Conservation (phyloP, 1,140 invertebrate genomes). For the Scaptomyza hsui region DNA sequence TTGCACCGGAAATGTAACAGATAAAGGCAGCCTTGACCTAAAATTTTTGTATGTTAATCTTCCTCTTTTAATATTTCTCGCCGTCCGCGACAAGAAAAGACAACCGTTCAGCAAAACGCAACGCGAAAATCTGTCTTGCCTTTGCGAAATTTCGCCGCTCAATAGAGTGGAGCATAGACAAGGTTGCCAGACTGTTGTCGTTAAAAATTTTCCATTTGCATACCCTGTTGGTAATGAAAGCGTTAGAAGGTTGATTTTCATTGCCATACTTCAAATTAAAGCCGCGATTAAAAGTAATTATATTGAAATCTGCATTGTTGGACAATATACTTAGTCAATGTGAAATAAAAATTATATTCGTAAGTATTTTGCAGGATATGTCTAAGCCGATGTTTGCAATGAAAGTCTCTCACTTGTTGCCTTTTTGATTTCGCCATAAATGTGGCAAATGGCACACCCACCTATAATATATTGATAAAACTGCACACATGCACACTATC, state of each 20-base stretch:
- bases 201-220: slow-evolving; percentile 38
- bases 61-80: slow-evolving; percentile 1
- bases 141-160: slow-evolving; percentile 21
- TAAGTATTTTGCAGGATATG: neutral
- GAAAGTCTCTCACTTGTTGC: neutral
- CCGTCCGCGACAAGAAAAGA: slow-evolving; percentile 3
- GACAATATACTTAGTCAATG: too few relatives aligned
- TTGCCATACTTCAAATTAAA: neutral
- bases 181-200: slow-evolving; percentile 36
- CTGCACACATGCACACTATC: too few relatives aligned
- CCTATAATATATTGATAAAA: too few relatives aligned
- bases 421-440: neutral
- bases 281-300: too few relatives aligned
- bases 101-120: slow-evolving; percentile 35
- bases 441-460: too few relatives aligned
- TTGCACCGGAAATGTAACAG: slow-evolving; percentile 29
- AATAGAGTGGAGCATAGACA: neutral
- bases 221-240: slow-evolving; percentile 12
- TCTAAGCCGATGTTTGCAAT: neutral
- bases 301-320: too few relatives aligned
- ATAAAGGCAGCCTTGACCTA: slow-evolving; percentile 44
- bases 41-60: slow-evolving; percentile 15
- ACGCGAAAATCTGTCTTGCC: slow-evolving; percentile 29
- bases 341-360: neutral
- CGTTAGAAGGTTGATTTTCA: neutral